Evolutionary conservation across 2,797 vertebrate genomes (phyloP).

Genomic region (Mormyrops boulengeri): DNA sequence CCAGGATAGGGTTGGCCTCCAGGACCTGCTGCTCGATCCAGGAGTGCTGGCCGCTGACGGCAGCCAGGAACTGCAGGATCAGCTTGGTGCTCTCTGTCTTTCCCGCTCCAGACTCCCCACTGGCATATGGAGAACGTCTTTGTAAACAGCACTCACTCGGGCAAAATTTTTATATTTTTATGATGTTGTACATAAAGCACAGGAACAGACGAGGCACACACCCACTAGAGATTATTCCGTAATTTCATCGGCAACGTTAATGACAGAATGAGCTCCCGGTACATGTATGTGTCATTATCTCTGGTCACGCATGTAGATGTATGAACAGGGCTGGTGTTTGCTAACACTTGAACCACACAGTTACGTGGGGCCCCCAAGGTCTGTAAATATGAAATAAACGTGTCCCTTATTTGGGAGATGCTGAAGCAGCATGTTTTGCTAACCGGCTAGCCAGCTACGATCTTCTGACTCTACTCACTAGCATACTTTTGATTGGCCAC

Average conservation of each 20-base stretch:
- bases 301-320: background rate
- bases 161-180: background rate
- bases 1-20: slow-evolving; percentile 90
- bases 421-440: background rate
- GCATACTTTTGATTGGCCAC: background rate
- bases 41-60: slow-evolving; percentile 83
- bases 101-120: slow-evolving; percentile 92
- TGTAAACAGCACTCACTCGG: background rate
- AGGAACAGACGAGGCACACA: background rate
- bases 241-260: background rate
- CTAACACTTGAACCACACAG: background rate
- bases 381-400: background rate
- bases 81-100: slow-evolving; percentile 95
- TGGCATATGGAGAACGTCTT: slow-evolving; percentile 41
- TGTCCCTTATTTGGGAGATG: background rate
- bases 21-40: slow-evolving; percentile 96
- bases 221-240: background rate
- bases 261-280: background rate
- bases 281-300: background rate
- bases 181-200: background rate
- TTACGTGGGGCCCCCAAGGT: background rate
- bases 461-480: background rate
- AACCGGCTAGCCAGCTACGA: background rate
- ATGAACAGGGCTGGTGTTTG: background rate
- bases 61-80: slow-evolving; percentile 87